Base-by-base conservation (phyloP, 1,140 invertebrate species). In the Antheraea mylitta region DNA sequence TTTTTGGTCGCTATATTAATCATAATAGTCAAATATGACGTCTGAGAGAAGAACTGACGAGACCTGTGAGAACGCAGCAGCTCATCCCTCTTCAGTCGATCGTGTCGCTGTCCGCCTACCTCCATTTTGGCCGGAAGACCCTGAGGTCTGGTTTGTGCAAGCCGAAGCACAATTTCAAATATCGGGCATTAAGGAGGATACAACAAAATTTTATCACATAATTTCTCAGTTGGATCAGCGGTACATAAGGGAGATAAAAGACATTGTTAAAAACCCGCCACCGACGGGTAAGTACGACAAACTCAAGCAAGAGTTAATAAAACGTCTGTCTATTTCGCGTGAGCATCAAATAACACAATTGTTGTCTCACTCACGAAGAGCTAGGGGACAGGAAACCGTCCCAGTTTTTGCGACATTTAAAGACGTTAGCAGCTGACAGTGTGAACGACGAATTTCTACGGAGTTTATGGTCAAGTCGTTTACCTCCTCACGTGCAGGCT, bases 201-300 rank as follows among this genome's bases (percentile, higher is more conserved):
- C 19, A 10, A 63, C 61, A 4, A 63, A 63, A 30, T 63, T 30
- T 37, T 37, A 63, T 2, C 30, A 13, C 9, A 10, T 37, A 10
- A 63, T 63, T 30, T 63, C 61, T n/a, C 61, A 63, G 16, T 37
- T 63, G 61, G 61, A 63, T 4, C 19, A 22, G 30, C 18, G n/a
- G 19, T 63, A 63, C 10, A 16, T 37, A 3, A 11, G 16, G 13
- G 30, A 30, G 7, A 37, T 63, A 37, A 37, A 63, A 36, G 61
- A 63, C 7, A 30, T 63, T 7, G 30, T 63, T 8, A 36, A 22
- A n/a, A 22, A 13, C 61, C 10, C 61, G 0, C 61, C 61, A 30
- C 22, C 19, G 61, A 63, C 22, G 10, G 61, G 30, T 63, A 63
- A 63, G n/a, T 36, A 63, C 61, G 16, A 30, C 5, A 22, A 37